phyloP scores from a whole-genome alignment of 2,113 vertebrate genomes.

The Panthera uncia region DNA sequence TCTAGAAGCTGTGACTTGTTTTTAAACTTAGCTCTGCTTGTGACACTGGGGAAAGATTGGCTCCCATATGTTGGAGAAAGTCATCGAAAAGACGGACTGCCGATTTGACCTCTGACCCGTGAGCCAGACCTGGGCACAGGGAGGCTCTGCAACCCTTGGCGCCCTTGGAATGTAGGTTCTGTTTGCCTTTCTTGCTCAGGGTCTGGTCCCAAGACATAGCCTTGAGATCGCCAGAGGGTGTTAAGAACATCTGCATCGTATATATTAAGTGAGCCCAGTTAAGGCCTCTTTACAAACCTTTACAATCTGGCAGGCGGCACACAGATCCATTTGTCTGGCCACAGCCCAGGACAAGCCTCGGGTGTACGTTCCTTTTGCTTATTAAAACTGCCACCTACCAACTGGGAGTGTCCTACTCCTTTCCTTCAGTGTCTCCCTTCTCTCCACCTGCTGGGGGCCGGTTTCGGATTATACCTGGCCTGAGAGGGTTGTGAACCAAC shows the following conservation, averaged over 20 bases:
- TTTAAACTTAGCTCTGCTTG: neutral
- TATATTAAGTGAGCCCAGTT: neutral
- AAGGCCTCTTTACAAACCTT: neutral
- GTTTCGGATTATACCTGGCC: neutral
- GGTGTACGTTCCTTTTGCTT: neutral
- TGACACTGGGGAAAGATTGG: neutral
- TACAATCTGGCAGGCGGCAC: neutral
- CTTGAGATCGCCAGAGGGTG: neutral
- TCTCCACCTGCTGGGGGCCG: neutral
- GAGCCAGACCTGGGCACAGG: rapidly evolving
- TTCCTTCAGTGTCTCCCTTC: neutral
- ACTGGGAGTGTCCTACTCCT: neutral
- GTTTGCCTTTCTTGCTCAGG: neutral
- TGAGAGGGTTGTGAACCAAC: neutral
- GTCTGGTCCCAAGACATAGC: neutral
- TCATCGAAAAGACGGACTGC: neutral
- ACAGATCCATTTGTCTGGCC: neutral
- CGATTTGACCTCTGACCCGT: neutral
- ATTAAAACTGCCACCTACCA: neutral
- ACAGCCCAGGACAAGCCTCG: neutral
- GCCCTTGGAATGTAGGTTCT: neutral
- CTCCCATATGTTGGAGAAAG: neutral
- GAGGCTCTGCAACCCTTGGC: neutral
- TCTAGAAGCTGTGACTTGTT: slow-evolving; percentile 14
- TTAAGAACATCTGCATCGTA: neutral